Percentiles rank a stretch among this genome's conserved stretches.
Evolutionary conservation across 2,888 invertebrate genomes (phyloP).

Genomic region (Chymomyza fuscimana): DNA sequence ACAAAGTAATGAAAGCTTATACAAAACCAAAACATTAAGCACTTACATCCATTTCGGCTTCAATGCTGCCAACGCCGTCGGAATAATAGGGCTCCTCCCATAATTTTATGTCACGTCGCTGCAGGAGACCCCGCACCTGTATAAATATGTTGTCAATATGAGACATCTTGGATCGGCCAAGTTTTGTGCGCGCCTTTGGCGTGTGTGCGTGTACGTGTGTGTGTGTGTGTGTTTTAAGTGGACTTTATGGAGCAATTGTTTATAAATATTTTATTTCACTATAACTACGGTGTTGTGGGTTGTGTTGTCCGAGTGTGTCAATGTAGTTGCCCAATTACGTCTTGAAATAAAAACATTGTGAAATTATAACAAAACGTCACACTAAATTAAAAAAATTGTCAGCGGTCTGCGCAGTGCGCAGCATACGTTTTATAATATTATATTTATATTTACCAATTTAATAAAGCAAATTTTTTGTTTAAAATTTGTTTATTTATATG

Average conservation of each 20-base stretch:
- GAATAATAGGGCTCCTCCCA: conserved; percentile 87
- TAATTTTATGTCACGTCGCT: conserved; percentile 85
- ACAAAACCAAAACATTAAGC: neutral
- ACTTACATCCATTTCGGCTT: conserved; percentile 77
- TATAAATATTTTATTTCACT: too few relatives aligned
- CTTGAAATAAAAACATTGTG: neutral
- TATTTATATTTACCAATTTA: neutral
- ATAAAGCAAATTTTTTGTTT: neutral
- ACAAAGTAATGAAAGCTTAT: neutral
- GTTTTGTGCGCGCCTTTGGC: neutral
- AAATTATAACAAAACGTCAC: neutral
- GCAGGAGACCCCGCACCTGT: conserved; percentile 85
- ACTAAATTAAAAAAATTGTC: too few relatives aligned
- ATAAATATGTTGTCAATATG: conserved; percentile 83
- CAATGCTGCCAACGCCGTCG: conserved; percentile 80
- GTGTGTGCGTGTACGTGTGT: too few relatives aligned
- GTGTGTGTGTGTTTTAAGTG: too few relatives aligned
- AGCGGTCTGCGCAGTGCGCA: too few relatives aligned
- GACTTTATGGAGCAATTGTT: too few relatives aligned
- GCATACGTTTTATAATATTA: neutral
- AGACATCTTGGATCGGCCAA: conserved; percentile 56
- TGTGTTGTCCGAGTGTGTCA: neutral
- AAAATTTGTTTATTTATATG: neutral
- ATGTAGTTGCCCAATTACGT: neutral
- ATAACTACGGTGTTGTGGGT: too few relatives aligned